These are phyloP conservation scores for Hydrotaea cyrtoneurina DNA, from an alignment of 2,888 invertebrate genomes.

Conservation along the genomic window DNA sequence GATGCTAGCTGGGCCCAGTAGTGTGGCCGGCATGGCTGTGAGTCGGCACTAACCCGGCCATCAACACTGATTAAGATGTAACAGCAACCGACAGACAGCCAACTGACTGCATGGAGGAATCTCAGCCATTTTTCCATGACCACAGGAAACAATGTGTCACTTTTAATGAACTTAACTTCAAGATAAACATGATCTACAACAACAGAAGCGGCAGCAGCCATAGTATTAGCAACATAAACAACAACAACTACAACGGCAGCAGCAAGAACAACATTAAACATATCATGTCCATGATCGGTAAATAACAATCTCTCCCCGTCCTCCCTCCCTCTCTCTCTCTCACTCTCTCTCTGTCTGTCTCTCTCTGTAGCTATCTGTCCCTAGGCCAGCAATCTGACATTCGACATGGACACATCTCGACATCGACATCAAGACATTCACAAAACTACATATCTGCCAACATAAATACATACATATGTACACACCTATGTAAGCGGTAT, in stretches of 20 bases:
- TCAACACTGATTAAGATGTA: slow-evolving; percentile 36
- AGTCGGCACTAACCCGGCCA: neutral
- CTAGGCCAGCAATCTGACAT: slow-evolving; percentile 22
- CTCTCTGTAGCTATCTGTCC: no score
- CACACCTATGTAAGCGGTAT: neutral
- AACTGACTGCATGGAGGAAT: neutral
- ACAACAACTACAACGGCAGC: neutral
- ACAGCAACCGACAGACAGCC: neutral
- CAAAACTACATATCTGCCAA: neutral
- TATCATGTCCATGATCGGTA: slow-evolving; percentile 33
- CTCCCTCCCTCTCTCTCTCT: neutral
- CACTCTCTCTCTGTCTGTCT: neutral
- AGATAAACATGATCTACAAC: slow-evolving; percentile 37
- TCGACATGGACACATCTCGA: slow-evolving; percentile 28
- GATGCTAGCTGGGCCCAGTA: neutral
- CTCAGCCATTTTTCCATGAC: slow-evolving; percentile 52
- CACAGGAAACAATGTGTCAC: slow-evolving; percentile 68
- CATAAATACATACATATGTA: neutral
- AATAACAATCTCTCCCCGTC: slow-evolving; percentile 12
- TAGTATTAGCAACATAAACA: neutral
- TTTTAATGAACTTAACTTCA: slow-evolving; percentile 65
- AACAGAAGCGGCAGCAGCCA: neutral
- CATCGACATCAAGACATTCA: neutral
- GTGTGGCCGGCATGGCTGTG: no score
- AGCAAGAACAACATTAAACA: slow-evolving; percentile 1